Base-by-base conservation (phyloP, 2,888 invertebrate genomes). In the Mesochorus sp. region DNA sequence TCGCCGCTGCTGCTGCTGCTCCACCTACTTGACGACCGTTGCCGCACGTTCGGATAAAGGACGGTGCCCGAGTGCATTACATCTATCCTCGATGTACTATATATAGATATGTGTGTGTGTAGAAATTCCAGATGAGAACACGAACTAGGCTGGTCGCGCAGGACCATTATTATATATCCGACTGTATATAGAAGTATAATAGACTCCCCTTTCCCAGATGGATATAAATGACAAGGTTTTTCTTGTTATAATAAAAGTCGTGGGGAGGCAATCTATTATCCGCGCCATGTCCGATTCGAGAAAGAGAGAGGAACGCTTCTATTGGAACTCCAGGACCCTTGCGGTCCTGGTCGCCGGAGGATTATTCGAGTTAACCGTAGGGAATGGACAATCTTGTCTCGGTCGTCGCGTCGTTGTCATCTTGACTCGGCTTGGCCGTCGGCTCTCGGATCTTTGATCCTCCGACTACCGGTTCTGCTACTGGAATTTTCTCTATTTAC, bases 241-340 rank as follows among this genome's bases (percentile, higher is more conserved):
- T 73, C 83, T 83, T 80, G 66, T n/a, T 73, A 82, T 81, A 84
- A 87, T 86, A 86, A 87, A 87, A 85, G 86, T 86, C 87, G 81
- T 81, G 83, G 85, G 81, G 80, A 81, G 81, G 83, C 85, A 83
- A 87, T 87, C 85, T 86, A 86, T 86, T 87, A 84, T 85, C 79
- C 82, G 80, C 79, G 67, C 81, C 80, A 42, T 47, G 78, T 72
- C 42, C 70, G 51, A 74, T 68, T 68, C 59, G 28, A 78, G 67
- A 75, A 84, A n/a, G n/a, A n/a, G 74, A 79, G 78, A 81, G 72
- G 59, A 67, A 19, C 17, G 8, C 28, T 55, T 24, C 8, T 42
- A 47, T 55, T 68, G 28, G n/a, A 19, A 55, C 34, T 24, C 8
- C 8, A 1, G 5, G 8, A 12, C 10, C 3, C 10, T 17, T 19